These are phyloP conservation scores for Aspidiotus destructor DNA, from an alignment of 2,888 invertebrate genomes.

Conservation along the genomic window DNA sequence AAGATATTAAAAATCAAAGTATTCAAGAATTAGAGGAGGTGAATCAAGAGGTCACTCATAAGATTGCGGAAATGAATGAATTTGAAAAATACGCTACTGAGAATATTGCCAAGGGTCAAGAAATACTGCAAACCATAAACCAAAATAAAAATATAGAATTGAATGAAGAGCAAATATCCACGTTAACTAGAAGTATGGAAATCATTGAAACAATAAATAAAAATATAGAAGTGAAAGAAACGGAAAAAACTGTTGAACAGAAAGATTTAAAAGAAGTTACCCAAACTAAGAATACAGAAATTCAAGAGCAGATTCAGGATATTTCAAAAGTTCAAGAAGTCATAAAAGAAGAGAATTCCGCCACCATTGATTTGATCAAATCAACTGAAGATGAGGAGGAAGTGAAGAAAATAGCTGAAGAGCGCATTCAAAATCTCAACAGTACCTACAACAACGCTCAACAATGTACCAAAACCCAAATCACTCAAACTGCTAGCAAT, in stretches of 20 bases:
- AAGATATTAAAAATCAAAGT: background rate
- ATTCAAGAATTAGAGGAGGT: background rate
- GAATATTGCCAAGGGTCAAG: constrained; percentile 17
- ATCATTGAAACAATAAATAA: background rate
- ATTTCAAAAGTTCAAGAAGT: background rate
- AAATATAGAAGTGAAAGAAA: background rate
- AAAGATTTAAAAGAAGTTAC: background rate
- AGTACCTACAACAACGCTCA: background rate
- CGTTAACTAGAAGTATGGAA: background rate
- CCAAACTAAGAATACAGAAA: too few relatives aligned
- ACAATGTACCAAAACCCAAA: background rate
- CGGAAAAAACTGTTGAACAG: background rate
- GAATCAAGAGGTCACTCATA: background rate
- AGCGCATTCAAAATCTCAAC: background rate
- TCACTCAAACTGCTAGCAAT: background rate
- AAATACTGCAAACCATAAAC: constrained; percentile 33
- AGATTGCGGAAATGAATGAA: background rate
- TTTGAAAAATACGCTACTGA: background rate
- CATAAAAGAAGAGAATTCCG: background rate
- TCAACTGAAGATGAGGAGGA: background rate
- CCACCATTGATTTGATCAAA: background rate
- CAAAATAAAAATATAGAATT: constrained; percentile 8
- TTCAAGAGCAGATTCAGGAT: too few relatives aligned
- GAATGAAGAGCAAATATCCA: background rate
- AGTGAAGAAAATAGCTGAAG: background rate